Conservation (phyloP, 1,140 invertebrate genomes). For the Meloidogyne floridensis region DNA sequence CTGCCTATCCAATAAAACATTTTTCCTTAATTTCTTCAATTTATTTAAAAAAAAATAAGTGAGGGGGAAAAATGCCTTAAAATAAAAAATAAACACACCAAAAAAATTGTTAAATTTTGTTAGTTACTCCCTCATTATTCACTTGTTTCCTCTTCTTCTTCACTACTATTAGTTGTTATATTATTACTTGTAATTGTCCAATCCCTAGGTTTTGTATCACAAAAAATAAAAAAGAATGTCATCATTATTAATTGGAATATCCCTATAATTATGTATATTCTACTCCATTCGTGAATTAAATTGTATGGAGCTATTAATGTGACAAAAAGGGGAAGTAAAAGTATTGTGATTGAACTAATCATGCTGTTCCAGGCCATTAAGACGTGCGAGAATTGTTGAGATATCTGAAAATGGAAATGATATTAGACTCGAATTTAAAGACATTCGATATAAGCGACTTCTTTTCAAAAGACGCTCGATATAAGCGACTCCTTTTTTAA, state of each 20-base stretch:
- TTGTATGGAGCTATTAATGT: not conserved
- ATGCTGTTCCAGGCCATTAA: slow-evolving; percentile 23
- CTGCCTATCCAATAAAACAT: no score
- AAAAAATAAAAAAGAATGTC: slow-evolving; percentile 1
- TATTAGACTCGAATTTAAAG: no score
- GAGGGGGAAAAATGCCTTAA: no score
- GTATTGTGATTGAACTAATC: not conserved
- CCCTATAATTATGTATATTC: not conserved
- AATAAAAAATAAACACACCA: no score
- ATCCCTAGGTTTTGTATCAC: not conserved
- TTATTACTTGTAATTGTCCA: slow-evolving; percentile 5
- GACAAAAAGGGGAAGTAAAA: slow-evolving; percentile 12
- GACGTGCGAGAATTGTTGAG: slow-evolving; percentile 11
- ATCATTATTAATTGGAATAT: slow-evolving; percentile 8
- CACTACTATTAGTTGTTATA: not conserved
- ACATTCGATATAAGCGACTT: no score
- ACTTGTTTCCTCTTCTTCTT: slow-evolving; percentile 7
- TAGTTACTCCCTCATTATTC: not conserved
- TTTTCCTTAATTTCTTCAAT: no score
- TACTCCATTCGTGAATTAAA: not conserved
- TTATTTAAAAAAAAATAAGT: no score
- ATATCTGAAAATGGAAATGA: slow-evolving; percentile 3
- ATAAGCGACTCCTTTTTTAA: no score
- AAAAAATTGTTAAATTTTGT: no score
- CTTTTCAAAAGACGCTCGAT: no score